These are phyloP conservation scores for Psylliodes chrysocephalus DNA, from an alignment of 2,888 invertebrate species.

Conservation along the genomic window DNA sequence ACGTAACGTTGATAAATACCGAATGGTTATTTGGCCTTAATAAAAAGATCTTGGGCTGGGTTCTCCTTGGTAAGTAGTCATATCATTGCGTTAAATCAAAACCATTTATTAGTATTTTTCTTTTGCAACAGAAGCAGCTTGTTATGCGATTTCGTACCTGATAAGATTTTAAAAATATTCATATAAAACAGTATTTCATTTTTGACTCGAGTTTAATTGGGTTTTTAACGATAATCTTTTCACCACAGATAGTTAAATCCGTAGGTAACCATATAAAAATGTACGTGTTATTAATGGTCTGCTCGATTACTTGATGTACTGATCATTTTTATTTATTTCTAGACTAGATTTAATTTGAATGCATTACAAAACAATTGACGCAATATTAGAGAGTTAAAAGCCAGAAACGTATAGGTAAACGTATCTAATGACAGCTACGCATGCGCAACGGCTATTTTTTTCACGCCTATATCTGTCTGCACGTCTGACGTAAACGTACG, in stretches of 20 bases:
- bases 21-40: slow-evolving; percentile 6
- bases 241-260: background rate
- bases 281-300: background rate
- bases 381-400: no score
- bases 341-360: no score
- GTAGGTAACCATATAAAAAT: no score
- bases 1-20: background rate
- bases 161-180: slow-evolving; percentile 10
- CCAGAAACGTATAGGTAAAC: no score
- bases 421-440: no score
- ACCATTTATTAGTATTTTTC: slow-evolving; percentile 17
- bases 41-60: slow-evolving; percentile 2
- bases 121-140: background rate
- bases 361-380: no score
- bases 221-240: slow-evolving; percentile 1
- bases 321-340: no score
- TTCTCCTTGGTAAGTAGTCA: background rate
- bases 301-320: no score
- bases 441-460: no score
- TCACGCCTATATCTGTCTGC: no score
- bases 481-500: no score
- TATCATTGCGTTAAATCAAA: slow-evolving; percentile 17
- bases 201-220: slow-evolving; percentile 6
- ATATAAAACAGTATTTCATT: slow-evolving; percentile 12
- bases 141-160: background rate